These are phyloP conservation scores for Tiaroga cobitis DNA, from an alignment of 2,797 vertebrate species.

Conservation along the genomic window DNA sequence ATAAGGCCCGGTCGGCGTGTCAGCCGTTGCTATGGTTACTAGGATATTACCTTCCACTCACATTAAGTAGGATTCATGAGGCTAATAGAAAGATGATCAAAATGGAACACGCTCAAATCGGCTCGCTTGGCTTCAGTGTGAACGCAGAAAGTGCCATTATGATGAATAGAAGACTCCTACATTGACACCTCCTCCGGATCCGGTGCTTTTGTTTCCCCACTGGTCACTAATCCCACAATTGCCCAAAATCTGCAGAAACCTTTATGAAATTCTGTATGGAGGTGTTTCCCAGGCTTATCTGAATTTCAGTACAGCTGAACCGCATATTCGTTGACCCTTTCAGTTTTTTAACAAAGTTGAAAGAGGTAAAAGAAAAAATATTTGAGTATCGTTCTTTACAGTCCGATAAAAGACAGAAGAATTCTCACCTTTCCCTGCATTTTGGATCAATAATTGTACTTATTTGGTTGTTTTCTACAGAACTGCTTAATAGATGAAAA, in stretches of 20 bases:
- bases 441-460: not conserved
- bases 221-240: conserved; percentile 23
- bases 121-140: conserved; percentile 18
- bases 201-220: not conserved
- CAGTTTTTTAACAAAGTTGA: not conserved
- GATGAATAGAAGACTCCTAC: conserved; percentile 34
- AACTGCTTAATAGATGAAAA: not conserved
- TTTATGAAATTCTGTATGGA: not conserved
- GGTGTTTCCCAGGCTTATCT: not conserved
- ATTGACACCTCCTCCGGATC: conserved; percentile 12
- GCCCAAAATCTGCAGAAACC: not conserved
- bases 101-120: conserved; percentile 27
- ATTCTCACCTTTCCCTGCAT: not conserved
- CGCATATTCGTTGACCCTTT: not conserved
- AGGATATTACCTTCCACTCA: conserved; percentile 48
- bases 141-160: conserved; percentile 22
- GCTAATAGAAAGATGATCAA: conserved; percentile 53
- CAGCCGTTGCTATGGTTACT: conserved; percentile 55
- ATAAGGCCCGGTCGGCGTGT: conserved; percentile 21
- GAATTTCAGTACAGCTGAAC: not conserved
- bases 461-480: not conserved
- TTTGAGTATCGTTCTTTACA: not conserved
- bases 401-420: not conserved
- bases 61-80: conserved; percentile 44
- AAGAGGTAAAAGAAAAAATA: not conserved